Evolutionary conservation across 2,797 vertebrate species (phyloP), one percentile per base, ranked within the genome.

Genomic region (Nothura maculosa): DNA sequence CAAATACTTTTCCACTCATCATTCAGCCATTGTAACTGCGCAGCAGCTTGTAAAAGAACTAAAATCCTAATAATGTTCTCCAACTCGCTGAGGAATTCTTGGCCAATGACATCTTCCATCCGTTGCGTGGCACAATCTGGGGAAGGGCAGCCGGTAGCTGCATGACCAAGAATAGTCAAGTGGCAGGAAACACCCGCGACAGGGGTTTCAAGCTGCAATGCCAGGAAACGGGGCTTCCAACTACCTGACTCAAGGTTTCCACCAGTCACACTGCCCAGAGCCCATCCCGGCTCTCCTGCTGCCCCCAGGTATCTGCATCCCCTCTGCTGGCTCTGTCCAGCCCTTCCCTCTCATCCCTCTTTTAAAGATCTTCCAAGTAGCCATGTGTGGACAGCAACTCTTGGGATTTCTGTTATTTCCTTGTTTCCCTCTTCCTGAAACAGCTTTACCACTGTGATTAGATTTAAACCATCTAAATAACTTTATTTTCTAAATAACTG

Each of bases 201-300:
- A 28, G 45, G 69, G 1, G 34, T 47, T 85, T 69, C 62, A 78
- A 80, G 80, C 30, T 75, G 45, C 4, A 52, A 12, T 52, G 63
- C 12, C 91, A 87, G 94, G 89, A 91, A 95, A 85, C 0, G 3
- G 27, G n/a, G 54, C 76, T 93, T 88, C 58, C 82, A 74, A 50
- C 69, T 78, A 54, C 62, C 72, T 89, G 80, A 30, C 72, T 82
- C 68, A 78, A 48, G 81, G 74, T 52, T 87, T 72, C 70, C 64
- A 50, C 38, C 15, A 4, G 2, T 10, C 0, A 0, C 6, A 10
- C 25, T 32, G 22, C 62, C 67, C 62, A 50, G 13, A 81, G 66
- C 27, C 62, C 43, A 55, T 0, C 0, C 43, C 21, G 32, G 22
- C 36, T 74, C 30, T 64, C 70, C 54, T 30, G 8, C 34, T 47